Evolutionary conservation across 2,113 vertebrate genomes (phyloP), one percentile per base, ranked within the genome.

Genomic region (Mohoua ochrocephala): DNA sequence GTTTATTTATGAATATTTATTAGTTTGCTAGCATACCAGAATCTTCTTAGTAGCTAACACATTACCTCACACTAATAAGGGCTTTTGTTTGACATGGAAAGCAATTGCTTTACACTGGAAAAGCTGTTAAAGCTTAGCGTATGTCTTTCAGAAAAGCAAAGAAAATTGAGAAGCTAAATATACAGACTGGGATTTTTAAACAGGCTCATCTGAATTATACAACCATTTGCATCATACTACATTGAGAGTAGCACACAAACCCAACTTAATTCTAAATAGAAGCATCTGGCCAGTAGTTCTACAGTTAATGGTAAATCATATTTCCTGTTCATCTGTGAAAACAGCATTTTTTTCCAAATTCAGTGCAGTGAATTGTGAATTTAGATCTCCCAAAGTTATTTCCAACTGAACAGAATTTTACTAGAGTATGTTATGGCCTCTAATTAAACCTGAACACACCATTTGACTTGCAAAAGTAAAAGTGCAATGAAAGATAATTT

Each of bases 1-100:
- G 87, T 91, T 93, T 94, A 80, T 96, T 96, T 94, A 93, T 94
- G 71, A 96, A 91, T 97, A 93, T 97, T 96, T 97, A 95, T 96
- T 87, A 91, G 82, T 90, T 96, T 94, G 15, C 33, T 67, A 74
- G 63, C 47, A 76, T 93, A 45, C 33, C 60, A 69, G 59, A 74
- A 93, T 94, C 83, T 94, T 87, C 56, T 89, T 73, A 63, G 92
- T 52, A 90, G 59, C 57, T 94, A 84, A 94, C 60, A 96, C 28
- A 65, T 93, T 96, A 93, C 88, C 59, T 78, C 50, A 95, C 83
- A 74, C 67, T 95, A 88, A 94, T 93, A 95, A 94, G 53, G 80
- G 35, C 17, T 97, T 96, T 92, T 95, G 92, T 96, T 97, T 96
- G 94, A 95, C 95, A 95, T 57, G 78, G 94, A 94, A 97, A 96